Percentiles rank a stretch among this genome's conserved stretches.
phyloP scores from a whole-genome alignment of 2,113 vertebrate species.

The Symphodus melops region DNA sequence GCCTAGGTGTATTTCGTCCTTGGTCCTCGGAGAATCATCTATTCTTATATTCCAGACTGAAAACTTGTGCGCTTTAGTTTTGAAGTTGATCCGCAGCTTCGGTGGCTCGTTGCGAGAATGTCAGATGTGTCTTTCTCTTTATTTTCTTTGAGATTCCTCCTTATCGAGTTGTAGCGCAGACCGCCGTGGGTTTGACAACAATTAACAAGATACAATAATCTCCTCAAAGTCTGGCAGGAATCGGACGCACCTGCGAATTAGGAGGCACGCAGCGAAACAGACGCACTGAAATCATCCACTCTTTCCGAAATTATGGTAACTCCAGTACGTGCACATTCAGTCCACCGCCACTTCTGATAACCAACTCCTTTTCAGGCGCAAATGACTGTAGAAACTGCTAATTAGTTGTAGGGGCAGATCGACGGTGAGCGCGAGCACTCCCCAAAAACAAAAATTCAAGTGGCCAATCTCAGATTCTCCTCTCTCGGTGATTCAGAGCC shows the following conservation, averaged over 20 bases:
- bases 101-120: conserved; percentile 36
- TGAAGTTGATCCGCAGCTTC: conserved; percentile 65
- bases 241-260: conserved; percentile 31
- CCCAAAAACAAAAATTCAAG: conserved; percentile 31
- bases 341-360: conserved; percentile 41
- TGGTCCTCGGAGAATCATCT: conserved; percentile 78
- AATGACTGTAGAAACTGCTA: conserved; percentile 39
- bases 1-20: conserved; percentile 67
- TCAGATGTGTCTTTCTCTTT: conserved; percentile 60
- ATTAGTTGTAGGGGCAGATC: conserved; percentile 48
- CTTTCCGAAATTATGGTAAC: conserved; percentile 36
- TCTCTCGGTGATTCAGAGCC: conserved; percentile 36
- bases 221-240: conserved; percentile 57
- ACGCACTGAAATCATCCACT: conserved; percentile 29
- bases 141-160: conserved; percentile 30
- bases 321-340: conserved; percentile 37
- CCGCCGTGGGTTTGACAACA: conserved; percentile 1
- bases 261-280: conserved; percentile 24
- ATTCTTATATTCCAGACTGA: conserved; percentile 80
- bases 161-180: conserved; percentile 31
- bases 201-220: conserved; percentile 28
- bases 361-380: conserved; percentile 48
- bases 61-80: conserved; percentile 68
- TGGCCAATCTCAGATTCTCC: conserved; percentile 36
- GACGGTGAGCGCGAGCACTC: conserved; percentile 32